phyloP scores from a whole-genome alignment of 2,113 vertebrate genomes.

The Pao palembangensis region DNA sequence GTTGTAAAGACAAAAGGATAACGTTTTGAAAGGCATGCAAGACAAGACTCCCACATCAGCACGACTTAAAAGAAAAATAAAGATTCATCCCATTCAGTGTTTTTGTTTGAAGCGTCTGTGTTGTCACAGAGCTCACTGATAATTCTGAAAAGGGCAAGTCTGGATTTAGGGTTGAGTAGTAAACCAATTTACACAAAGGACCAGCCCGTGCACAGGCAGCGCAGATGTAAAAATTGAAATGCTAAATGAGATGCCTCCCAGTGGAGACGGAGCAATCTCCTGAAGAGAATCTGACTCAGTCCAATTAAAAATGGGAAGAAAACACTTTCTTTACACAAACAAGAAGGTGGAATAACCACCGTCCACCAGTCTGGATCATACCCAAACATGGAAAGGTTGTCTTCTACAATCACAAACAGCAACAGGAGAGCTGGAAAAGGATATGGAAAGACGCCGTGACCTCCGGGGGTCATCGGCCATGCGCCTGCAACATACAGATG shows the following conservation, averaged over 20 bases:
- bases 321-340: constrained; percentile 5
- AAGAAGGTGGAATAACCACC: background rate
- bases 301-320: constrained; percentile 40
- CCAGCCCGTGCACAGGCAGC: background rate
- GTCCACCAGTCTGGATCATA: too few relatives aligned
- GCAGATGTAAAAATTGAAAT: constrained; percentile 42
- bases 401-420: background rate
- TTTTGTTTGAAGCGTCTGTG: constrained; percentile 19
- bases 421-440: constrained; percentile 19
- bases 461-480: constrained; percentile 45
- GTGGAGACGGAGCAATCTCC: constrained; percentile 13
- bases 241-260: constrained; percentile 34
- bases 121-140: background rate
- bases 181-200: too few relatives aligned
- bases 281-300: constrained; percentile 31
- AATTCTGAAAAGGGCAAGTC: background rate
- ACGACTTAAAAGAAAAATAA: constrained; percentile 15
- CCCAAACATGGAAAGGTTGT: background rate
- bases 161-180: too few relatives aligned
- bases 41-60: constrained; percentile 2
- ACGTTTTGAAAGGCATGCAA: background rate
- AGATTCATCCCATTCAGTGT: constrained; percentile 30
- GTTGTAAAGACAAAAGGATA: background rate
- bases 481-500: constrained; percentile 12
- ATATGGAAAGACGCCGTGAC: constrained; percentile 45